Evolutionary conservation across 2,888 invertebrate genomes (phyloP), one percentile per base, ranked within the genome.

Genomic region (Matsumyia berberina): DNA sequence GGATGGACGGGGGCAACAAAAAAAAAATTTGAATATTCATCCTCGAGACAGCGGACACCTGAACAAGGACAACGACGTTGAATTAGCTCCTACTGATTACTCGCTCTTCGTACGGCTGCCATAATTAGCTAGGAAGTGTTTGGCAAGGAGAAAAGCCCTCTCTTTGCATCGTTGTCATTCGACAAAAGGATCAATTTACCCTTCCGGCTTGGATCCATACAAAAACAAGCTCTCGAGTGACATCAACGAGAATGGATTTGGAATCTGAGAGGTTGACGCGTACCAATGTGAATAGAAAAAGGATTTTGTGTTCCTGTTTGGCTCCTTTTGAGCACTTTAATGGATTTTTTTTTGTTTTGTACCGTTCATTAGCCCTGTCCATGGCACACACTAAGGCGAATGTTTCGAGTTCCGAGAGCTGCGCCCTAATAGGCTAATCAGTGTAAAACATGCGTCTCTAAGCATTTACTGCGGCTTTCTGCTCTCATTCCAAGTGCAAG

Each of bases 81-180:
- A 80, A 85, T 85, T 85, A 85, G 85, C 85, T 80, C 74, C 70
- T 85, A 74, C 85, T 58, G 83, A 85, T 85, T 70, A 76, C 77
- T 57, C 37, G 64, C 33, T 55, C n/a, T 24, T 24, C 24, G 24
- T 24, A 72, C 35, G 72, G 66, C 66, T 55, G 64, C 58, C 37
- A 70, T 85, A 85, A 85, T 85, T 85, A 80, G 85, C 80, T 85
- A 85, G 85, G 85, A 85, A 85, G 85, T 85, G 85, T 85, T 80
- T 70, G 80, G 74, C 85, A 85, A 85, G 83, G 42, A 49, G 58
- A 57, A 60, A 53, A 0, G 17, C 12, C 33, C 17, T 15, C n/a
- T 35, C n/a, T 51, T n/a, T 4, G 3, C 7, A 6, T 11, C 6
- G 39, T 31, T 39, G 51, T 67, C 51, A 42, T 72, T 64, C 72